phyloP scores from a whole-genome alignment of 2,113 vertebrate genomes.

The Oryzias javanicus region DNA sequence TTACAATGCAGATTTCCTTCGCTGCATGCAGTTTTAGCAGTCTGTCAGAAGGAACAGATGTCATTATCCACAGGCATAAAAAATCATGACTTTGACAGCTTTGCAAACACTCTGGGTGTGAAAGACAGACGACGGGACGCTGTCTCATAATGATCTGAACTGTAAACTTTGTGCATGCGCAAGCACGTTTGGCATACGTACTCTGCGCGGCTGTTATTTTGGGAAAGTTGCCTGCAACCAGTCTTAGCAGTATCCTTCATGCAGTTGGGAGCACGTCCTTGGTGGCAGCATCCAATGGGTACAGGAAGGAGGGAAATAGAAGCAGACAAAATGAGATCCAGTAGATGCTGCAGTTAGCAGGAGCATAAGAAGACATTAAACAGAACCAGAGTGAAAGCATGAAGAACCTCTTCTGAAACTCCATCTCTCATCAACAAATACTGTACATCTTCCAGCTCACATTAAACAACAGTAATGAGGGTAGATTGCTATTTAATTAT shows the following conservation, averaged over 20 bases:
- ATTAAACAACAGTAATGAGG: constrained; percentile 16
- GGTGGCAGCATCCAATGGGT: constrained; percentile 22
- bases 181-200: constrained; percentile 28
- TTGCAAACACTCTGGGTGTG: constrained; percentile 50
- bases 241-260: constrained; percentile 41
- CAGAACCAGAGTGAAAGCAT: constrained; percentile 5
- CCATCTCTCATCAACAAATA: background rate
- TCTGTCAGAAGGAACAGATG: constrained; percentile 52
- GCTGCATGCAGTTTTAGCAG: constrained; percentile 15
- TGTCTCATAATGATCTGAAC: constrained; percentile 30
- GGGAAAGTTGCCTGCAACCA: constrained; percentile 27
- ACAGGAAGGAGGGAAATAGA: constrained; percentile 13
- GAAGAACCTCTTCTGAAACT: background rate
- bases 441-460: background rate
- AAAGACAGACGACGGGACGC: constrained; percentile 47
- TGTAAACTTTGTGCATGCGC: constrained; percentile 42
- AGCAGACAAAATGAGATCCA: constrained; percentile 7
- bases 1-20: constrained; percentile 11
- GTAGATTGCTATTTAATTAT: constrained; percentile 16
- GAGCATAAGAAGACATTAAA: background rate
- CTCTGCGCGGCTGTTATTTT: constrained; percentile 38
- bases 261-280: constrained; percentile 44
- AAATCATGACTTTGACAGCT: constrained; percentile 66
- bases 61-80: constrained; percentile 62
- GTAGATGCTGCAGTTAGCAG: constrained; percentile 5